Base-by-base conservation (phyloP, 2,797 vertebrate genomes). In the Falco peregrinus region DNA sequence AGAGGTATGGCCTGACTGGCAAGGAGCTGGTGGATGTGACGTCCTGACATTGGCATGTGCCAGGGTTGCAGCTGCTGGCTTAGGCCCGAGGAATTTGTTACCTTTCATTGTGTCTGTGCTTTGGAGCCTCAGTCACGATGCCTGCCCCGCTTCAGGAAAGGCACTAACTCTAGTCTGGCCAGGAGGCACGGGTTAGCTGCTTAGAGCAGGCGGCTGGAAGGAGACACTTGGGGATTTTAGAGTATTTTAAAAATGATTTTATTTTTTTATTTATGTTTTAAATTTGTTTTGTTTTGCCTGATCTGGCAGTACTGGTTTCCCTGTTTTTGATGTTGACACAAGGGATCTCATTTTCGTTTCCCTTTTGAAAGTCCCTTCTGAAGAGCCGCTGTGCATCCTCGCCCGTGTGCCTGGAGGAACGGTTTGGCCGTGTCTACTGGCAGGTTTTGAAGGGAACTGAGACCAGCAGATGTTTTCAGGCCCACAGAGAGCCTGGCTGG, bases 101-200 rank as follows among this genome's bases (percentile, higher is more conserved):
- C 90, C 65, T 95, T 85, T 87, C 75, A 35, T 69, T 92, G 67
- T 78, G 65, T 69, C 41, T 74, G 41, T 45, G n/a, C 70, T 93
- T 90, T 84, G 87, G 85, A 81, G 59, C 65, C 51, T 73, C 87
- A 87, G 90, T 88, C 91, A 75, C 91, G 92, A 21, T 35, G 43
- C 60, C 70, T 74, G 77, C 91, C 78, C 33, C 45, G n/a, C 71
- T 89, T 80, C 50, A 74, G 86, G 64, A 77, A 61, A 80, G 86
- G 59, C 45, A 28, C 43, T 11, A 70, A 78, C 91, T 92, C 69
- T 51, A 75, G 16, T 33, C 71, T 71, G 60, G 8, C 17, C 11
- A 56, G 51, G 56, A 77, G 63, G 22, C 14, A 18, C 16, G 20
- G 37, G 22, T 65, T 71, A 37, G 21, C 48, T 91, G 92, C 22